Percentiles rank a stretch among this genome's conserved stretches.
Conservation (phyloP, 1,140 invertebrate species). For the Melipona quadrifasciata region DNA sequence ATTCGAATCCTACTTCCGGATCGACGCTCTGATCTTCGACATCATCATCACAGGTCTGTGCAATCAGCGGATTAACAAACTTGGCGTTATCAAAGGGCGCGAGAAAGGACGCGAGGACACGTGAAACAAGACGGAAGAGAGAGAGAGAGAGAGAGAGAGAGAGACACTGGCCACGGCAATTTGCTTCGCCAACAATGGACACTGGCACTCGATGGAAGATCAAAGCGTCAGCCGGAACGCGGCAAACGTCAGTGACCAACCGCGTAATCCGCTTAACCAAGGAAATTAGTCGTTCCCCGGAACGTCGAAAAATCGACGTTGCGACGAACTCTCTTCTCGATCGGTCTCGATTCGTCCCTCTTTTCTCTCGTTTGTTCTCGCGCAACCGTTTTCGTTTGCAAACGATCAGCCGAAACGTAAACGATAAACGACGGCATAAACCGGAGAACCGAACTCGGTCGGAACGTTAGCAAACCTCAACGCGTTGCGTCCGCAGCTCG, state of each 20-base stretch:
- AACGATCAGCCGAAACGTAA: not conserved
- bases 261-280: not conserved
- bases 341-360: not conserved
- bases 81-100: too few relatives aligned
- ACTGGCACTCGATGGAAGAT: not conserved
- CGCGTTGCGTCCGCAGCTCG: slow-evolving; percentile 64
- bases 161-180: not conserved
- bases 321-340: not conserved
- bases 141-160: not conserved
- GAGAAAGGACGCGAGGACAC: too few relatives aligned
- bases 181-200: not conserved
- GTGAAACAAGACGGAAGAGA: not conserved
- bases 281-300: not conserved
- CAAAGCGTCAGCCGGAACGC: not conserved
- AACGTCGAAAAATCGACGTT: not conserved
- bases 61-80: not conserved
- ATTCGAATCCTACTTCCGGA: not conserved
- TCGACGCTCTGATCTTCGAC: slow-evolving; percentile 6
- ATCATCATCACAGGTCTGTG: not conserved
- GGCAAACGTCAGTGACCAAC: not conserved
- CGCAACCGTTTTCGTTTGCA: not conserved
- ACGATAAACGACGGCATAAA: not conserved
- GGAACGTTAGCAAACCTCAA: slow-evolving; percentile 47
- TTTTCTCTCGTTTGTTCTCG: not conserved
- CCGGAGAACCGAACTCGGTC: slow-evolving; percentile 38